phyloP scores from a whole-genome alignment of 2,113 vertebrate species.

The Alosa alosa region DNA sequence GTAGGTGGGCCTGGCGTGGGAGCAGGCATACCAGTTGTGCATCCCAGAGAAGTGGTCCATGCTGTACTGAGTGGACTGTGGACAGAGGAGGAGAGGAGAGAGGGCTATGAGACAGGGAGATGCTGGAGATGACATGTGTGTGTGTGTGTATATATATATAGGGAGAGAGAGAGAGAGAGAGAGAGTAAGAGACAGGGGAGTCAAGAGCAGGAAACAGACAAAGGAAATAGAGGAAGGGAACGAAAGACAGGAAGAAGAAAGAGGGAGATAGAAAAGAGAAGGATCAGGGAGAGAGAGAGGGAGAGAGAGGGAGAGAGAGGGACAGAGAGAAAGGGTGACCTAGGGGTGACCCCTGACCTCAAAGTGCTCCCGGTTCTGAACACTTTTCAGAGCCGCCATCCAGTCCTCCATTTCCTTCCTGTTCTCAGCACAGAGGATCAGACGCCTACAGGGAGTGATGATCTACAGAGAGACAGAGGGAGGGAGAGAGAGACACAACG shows the following conservation, averaged over 20 bases:
- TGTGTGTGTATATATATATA: no score
- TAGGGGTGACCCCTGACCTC: conserved; percentile 75
- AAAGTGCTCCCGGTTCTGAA: conserved; percentile 91
- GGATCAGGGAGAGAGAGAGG: not conserved
- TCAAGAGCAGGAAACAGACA: not conserved
- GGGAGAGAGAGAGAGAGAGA: not conserved
- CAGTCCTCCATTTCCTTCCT: conserved; percentile 99
- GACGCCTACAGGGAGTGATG: conserved; percentile 91
- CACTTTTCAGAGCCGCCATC: conserved; percentile 88
- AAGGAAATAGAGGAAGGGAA: not conserved
- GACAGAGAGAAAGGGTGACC: not conserved
- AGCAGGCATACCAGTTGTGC: conserved; percentile 98
- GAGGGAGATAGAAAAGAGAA: not conserved
- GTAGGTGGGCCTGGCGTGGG: conserved; percentile 91
- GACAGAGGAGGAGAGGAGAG: not conserved
- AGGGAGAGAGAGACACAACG: not conserved
- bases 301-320: not conserved
- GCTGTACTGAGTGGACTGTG: conserved; percentile 94
- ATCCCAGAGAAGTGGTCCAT: conserved; percentile 99
- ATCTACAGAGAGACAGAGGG: conserved; percentile 70
- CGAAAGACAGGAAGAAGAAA: not conserved
- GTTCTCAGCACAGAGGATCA: conserved; percentile 94
- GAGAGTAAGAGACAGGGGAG: not conserved
- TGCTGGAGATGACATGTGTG: not conserved
- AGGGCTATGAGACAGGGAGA: conserved; percentile 23